A percentile compares a stretch with the other conserved stretches of the same genome.
Conservation (phyloP, 2,113 vertebrate species). For the Collichthys lucidus region DNA sequence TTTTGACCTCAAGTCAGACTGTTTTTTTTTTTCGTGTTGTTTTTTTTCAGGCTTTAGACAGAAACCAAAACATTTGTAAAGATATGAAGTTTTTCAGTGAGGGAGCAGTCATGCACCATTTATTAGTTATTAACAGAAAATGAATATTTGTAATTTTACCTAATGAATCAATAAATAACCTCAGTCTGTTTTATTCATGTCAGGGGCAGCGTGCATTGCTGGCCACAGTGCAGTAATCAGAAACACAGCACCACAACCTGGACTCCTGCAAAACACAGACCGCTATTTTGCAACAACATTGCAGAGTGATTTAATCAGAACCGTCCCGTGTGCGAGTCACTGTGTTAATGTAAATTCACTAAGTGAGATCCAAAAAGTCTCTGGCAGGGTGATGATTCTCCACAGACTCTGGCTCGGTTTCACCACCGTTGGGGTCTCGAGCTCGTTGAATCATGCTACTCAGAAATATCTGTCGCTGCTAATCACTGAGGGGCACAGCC, state of each 20-base stretch:
- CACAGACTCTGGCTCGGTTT: not conserved
- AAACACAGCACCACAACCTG: too few species aligned
- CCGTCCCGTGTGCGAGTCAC: conserved; percentile 33
- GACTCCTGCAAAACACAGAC: not conserved
- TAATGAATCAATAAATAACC: not conserved
- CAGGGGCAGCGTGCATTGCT: not conserved
- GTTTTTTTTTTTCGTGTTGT: too few species aligned
- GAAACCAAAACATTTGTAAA: not conserved
- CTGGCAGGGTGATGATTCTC: not conserved
- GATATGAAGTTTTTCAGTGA: not conserved
- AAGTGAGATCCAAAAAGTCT: conserved; percentile 1
- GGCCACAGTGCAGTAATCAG: not conserved
- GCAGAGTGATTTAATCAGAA: conserved; percentile 31
- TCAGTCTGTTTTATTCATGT: not conserved
- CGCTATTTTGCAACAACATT: conserved; percentile 20
- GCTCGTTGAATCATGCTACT: not conserved
- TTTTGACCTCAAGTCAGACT: not conserved
- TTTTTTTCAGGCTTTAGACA: conserved; percentile 2
- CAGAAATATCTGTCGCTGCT: conserved; percentile 39
- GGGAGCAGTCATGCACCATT: not conserved
- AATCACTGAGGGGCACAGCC: conserved; percentile 1
- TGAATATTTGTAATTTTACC: too few species aligned
- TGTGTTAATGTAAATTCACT: conserved; percentile 41
- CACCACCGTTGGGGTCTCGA: not conserved
- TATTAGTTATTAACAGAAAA: too few species aligned